These are phyloP conservation scores for Polyommatus iphigenia DNA, from an alignment of 2,888 invertebrate species.

Conservation along the genomic window DNA sequence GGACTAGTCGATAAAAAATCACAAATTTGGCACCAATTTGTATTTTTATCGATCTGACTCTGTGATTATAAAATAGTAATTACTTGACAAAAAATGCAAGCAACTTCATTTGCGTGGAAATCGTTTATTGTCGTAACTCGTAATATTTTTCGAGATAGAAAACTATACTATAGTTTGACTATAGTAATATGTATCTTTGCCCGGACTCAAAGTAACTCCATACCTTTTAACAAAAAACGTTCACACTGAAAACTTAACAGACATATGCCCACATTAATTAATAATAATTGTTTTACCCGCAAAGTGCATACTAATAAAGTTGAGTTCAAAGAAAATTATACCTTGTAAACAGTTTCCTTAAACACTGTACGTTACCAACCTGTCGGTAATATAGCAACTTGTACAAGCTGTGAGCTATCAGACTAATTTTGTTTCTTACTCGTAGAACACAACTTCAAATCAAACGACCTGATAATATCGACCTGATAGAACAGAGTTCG, in stretches of 20 bases:
- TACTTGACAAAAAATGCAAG: no score
- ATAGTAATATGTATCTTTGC: no score
- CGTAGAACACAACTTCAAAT: neutral
- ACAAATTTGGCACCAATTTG: neutral
- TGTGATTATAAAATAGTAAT: no score
- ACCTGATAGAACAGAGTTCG: neutral
- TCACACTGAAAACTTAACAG: no score
- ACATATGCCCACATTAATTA: no score
- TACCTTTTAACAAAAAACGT: no score
- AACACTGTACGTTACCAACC: neutral
- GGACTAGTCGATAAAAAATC: neutral
- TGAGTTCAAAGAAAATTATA: neutral
- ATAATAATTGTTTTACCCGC: no score
- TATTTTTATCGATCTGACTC: neutral
- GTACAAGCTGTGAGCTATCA: neutral
- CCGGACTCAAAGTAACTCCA: no score
- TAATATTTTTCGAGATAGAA: no score
- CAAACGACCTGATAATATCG: slow-evolving; percentile 20
- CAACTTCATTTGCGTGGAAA: no score
- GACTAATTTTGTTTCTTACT: neutral
- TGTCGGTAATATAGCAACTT: neutral
- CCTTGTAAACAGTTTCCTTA: neutral
- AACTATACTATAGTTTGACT: no score
- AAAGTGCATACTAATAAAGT: neutral
- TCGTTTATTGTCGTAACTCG: no score